Conservation (phyloP, 2,113 vertebrate species). For the Arizona elegans region DNA sequence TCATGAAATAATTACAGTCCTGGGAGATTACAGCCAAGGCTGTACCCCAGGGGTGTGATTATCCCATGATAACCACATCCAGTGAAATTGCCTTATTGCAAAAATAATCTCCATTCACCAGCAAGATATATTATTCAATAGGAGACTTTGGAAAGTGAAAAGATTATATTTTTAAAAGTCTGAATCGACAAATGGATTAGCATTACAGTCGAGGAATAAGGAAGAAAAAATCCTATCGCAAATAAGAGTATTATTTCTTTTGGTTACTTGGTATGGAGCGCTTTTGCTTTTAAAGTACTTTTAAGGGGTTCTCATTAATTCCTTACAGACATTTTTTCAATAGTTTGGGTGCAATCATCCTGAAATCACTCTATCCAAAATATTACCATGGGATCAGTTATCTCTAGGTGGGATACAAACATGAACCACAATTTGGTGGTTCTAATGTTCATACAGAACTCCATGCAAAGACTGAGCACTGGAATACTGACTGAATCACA, state of each 20-base stretch:
- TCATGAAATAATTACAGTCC: constrained; percentile 84
- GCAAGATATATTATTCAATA: constrained; percentile 78
- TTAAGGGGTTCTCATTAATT: constrained; percentile 44
- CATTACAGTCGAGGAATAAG: constrained; percentile 64
- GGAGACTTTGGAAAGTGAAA: constrained; percentile 59
- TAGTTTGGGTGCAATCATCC: not conserved
- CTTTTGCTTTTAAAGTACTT: not conserved
- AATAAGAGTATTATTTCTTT: constrained; percentile 46
- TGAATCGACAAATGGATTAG: constrained; percentile 73
- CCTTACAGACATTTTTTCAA: constrained; percentile 34
- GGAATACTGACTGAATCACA: not conserved
- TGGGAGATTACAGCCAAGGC: constrained; percentile 78
- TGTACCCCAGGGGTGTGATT: constrained; percentile 80
- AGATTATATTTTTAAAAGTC: constrained; percentile 65
- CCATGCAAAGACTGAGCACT: not conserved
- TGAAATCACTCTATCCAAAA: accelerated
- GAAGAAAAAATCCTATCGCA: constrained; percentile 49
- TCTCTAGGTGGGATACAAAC: not conserved
- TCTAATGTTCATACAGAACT: not conserved
- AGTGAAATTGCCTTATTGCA: constrained; percentile 80
- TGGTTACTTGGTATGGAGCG: constrained; percentile 47
- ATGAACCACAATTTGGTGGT: not conserved
- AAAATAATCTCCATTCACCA: constrained; percentile 80
- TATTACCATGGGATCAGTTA: not conserved
- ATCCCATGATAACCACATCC: constrained; percentile 79